Percentiles rank a stretch among this genome's conserved stretches.
phyloP scores from a whole-genome alignment of 2,888 invertebrate genomes.

The Habroteleia sp. region DNA sequence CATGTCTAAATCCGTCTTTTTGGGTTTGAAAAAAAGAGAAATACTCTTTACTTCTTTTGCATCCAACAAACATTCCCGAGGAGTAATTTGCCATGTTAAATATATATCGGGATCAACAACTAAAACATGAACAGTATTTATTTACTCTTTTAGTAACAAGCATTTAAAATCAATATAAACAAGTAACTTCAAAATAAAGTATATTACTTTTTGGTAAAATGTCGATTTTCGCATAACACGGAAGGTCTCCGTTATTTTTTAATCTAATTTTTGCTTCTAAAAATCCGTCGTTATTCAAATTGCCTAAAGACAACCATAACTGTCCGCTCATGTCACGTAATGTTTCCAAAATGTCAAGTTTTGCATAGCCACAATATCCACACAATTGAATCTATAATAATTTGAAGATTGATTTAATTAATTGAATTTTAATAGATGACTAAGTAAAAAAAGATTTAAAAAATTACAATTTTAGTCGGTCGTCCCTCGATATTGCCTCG shows the following conservation, averaged over 20 bases:
- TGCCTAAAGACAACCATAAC: constrained; percentile 84
- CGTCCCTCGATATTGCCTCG: constrained; percentile 65
- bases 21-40: constrained; percentile 81
- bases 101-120: constrained; percentile 76
- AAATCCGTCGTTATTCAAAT: constrained; percentile 81
- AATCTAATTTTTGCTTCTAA: constrained; percentile 82
- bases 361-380: constrained; percentile 84
- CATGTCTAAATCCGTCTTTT: constrained; percentile 81
- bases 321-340: constrained; percentile 83
- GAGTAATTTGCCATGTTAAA: constrained; percentile 79
- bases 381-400: constrained; percentile 80
- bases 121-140: constrained; percentile 50
- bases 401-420: constrained; percentile 6
- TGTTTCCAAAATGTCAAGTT: constrained; percentile 82
- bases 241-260: constrained; percentile 83
- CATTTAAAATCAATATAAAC: not conserved
- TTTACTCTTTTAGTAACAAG: not conserved
- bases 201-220: constrained; percentile 77
- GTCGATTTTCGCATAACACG: constrained; percentile 82
- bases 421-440: no score
- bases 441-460: not conserved
- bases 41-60: constrained; percentile 79
- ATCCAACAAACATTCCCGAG: constrained; percentile 80
- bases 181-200: no score
- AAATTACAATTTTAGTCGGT: constrained; percentile 67